Conservation (phyloP, 64 coral and sea anemone species). For the Dendrophyllia cribrosa region DNA sequence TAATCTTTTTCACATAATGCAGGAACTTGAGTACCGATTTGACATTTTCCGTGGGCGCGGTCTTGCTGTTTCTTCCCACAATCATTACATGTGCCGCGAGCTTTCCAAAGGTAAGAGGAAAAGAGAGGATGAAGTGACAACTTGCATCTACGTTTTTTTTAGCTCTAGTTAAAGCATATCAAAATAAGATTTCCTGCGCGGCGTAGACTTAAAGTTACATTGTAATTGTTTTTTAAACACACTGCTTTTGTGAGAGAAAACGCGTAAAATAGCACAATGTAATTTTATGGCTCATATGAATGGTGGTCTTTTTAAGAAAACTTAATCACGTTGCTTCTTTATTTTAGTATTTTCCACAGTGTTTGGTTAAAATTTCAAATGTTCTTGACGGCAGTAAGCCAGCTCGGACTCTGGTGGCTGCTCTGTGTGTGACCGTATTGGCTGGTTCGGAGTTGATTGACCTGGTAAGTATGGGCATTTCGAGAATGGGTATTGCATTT, state of each 20-base stretch:
- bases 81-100: slow-evolving; percentile 71
- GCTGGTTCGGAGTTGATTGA: slow-evolving; percentile 77
- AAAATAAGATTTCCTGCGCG: no score
- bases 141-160: no score
- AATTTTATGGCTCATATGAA: no score
- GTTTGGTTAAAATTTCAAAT: slow-evolving; percentile 71
- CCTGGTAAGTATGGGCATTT: slow-evolving; percentile 42
- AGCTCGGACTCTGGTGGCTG: slow-evolving; percentile 77
- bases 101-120: slow-evolving; percentile 68
- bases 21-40: slow-evolving; percentile 77
- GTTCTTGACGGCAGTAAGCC: slow-evolving; percentile 82
- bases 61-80: slow-evolving; percentile 62
- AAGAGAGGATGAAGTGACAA: no score
- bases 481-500: no score
- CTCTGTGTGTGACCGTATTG: slow-evolving; percentile 69
- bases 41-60: slow-evolving; percentile 75
- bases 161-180: no score
- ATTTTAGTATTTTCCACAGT: neutral
- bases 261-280: no score
- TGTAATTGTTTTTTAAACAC: no score
- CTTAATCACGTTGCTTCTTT: neutral
- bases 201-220: no score
- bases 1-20: neutral
- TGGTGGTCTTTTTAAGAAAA: no score
- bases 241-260: no score